phyloP scores from a whole-genome alignment of 2,888 invertebrate species.

The Diaphora mendica region DNA sequence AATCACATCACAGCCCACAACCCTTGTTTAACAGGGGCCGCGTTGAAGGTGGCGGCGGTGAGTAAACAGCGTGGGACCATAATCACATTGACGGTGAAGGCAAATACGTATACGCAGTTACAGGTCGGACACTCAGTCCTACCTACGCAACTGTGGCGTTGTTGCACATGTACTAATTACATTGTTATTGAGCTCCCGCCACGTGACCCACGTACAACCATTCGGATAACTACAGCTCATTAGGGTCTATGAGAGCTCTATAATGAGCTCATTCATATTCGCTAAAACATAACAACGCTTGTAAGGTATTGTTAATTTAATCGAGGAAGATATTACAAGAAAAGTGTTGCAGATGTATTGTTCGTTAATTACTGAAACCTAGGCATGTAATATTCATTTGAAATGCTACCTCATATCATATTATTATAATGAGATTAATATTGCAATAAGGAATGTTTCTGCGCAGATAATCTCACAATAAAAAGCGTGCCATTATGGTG shows the following conservation, averaged over 20 bases:
- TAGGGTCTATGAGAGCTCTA: neutral
- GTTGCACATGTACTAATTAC: constrained; percentile 4
- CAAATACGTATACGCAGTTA: neutral
- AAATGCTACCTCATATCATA: neutral
- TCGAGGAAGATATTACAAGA: neutral
- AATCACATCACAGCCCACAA: constrained; percentile 1
- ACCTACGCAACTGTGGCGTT: constrained; percentile 1
- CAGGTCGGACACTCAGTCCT: neutral
- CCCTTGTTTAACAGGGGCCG: neutral
- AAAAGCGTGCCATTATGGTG: neutral
- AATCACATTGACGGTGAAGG: neutral
- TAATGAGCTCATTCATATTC: constrained; percentile 4
- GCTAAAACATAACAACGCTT: neutral
- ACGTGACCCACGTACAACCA: neutral
- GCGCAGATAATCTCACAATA: neutral
- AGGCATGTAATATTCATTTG: neutral
- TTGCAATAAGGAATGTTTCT: neutral
- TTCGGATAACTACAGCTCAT: constrained; percentile 9
- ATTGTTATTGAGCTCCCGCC: neutral
- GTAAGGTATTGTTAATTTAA: neutral
- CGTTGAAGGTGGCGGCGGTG: neutral
- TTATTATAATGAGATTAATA: neutral
- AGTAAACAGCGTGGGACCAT: neutral
- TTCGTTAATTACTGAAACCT: neutral
- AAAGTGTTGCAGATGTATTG: neutral